phyloP scores from a whole-genome alignment of 2,113 vertebrate species.

The Sinocyclocheilus grahami region DNA sequence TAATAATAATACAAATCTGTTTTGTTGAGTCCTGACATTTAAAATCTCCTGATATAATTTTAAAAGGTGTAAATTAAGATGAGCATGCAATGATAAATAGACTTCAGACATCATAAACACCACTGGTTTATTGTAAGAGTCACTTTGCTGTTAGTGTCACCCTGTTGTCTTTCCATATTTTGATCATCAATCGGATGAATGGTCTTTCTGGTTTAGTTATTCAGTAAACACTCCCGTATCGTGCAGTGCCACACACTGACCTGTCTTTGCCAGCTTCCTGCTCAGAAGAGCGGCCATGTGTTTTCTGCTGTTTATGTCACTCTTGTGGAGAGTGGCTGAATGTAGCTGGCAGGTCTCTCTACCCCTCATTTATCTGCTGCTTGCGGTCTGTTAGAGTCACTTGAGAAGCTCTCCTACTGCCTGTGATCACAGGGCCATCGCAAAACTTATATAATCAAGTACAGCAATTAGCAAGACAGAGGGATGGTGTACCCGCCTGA shows the following conservation, averaged over 20 bases:
- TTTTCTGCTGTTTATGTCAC: constrained; percentile 28
- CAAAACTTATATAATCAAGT: constrained; percentile 32
- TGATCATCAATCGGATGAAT: not conserved
- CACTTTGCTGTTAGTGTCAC: not conserved
- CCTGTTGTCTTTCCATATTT: not conserved
- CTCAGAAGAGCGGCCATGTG: not conserved
- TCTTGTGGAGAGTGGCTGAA: constrained; percentile 13
- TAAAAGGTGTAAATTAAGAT: too few species aligned
- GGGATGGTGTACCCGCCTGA: not conserved
- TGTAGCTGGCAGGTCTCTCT: constrained; percentile 20
- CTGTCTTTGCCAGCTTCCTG: not conserved
- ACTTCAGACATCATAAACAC: too few species aligned
- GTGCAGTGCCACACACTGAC: not conserved
- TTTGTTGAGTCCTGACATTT: too few species aligned
- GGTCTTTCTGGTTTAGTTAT: not conserved
- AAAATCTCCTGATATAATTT: too few species aligned
- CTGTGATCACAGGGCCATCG: constrained; percentile 35
- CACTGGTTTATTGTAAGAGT: not conserved
- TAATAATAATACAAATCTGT: too few species aligned
- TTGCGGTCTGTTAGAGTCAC: not conserved
- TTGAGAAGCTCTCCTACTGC: constrained; percentile 35
- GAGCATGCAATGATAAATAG: too few species aligned
- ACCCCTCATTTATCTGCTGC: constrained; percentile 31
- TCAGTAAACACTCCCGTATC: not conserved
- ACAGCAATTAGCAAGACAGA: constrained; percentile 41